Percentiles rank a stretch among this genome's conserved stretches.
Evolutionary conservation across 2,113 vertebrate species (phyloP).

Genomic region (Chionis minor): DNA sequence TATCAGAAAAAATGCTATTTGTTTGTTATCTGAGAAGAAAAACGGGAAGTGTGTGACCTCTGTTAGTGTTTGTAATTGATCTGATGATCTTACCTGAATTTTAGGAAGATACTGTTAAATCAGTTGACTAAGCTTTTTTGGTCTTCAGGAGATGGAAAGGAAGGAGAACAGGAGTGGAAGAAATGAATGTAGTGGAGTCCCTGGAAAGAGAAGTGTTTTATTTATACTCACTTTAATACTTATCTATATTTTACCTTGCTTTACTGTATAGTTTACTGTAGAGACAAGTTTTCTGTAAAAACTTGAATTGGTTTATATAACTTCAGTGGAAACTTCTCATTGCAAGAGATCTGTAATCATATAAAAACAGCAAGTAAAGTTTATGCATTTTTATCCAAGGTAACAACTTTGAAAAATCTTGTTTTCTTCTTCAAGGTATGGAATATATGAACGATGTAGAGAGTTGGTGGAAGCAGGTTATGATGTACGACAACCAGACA

Average conservation of each 20-base stretch:
- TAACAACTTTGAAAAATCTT: neutral
- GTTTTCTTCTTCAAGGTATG: slow-evolving; percentile 80
- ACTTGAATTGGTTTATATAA: neutral
- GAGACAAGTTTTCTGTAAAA: neutral
- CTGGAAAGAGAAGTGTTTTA: neutral
- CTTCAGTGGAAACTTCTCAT: neutral
- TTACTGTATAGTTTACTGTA: neutral
- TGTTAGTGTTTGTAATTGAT: neutral
- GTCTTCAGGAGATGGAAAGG: neutral
- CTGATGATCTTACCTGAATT: neutral
- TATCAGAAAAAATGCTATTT: neutral
- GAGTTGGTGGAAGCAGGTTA: slow-evolving; percentile 98
- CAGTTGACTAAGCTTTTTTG: neutral
- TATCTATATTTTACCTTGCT: neutral
- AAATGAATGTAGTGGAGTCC: neutral
- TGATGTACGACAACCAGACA: slow-evolving; percentile 96
- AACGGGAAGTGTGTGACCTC: neutral
- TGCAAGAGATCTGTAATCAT: neutral
- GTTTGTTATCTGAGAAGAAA: neutral
- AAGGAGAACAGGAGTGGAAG: neutral
- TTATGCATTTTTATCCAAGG: neutral
- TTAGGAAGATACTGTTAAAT: neutral
- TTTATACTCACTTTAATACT: neutral
- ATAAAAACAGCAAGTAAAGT: neutral
- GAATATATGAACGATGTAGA: slow-evolving; percentile 95